phyloP scores from a whole-genome alignment of 2,888 invertebrate species.

The Cephus spinipes region DNA sequence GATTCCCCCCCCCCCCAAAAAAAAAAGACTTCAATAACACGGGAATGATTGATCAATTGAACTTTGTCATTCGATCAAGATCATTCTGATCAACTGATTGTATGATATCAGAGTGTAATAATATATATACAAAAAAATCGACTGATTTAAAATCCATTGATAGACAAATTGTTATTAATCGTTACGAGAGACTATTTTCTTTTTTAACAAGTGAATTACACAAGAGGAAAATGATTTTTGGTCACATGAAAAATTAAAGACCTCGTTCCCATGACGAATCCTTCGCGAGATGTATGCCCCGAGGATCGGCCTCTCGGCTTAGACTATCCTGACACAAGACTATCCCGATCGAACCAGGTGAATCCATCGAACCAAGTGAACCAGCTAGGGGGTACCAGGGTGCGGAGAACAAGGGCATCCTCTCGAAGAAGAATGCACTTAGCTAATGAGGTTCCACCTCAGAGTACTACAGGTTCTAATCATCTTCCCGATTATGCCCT shows the following conservation, averaged over 20 bases:
- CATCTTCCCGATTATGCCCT: constrained; percentile 72
- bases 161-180: neutral
- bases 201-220: neutral
- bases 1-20: neutral
- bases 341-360: constrained; percentile 32
- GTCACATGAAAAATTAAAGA: constrained; percentile 26
- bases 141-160: neutral
- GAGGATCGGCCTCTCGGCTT: constrained; percentile 62
- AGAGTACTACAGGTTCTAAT: constrained; percentile 50
- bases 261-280: constrained; percentile 61
- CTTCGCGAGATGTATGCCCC: constrained; percentile 61
- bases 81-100: neutral
- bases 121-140: neutral
- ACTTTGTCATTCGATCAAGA: neutral
- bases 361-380: constrained; percentile 21
- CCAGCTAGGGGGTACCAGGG: constrained; percentile 39
- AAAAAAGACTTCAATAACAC: neutral
- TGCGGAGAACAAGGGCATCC: constrained; percentile 53
- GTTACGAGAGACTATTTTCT: neutral
- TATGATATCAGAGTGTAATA: neutral
- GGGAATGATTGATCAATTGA: neutral
- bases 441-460: constrained; percentile 81
- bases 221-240: neutral
- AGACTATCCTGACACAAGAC: constrained; percentile 56
- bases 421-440: constrained; percentile 76